Percentiles rank a stretch among this genome's conserved stretches.
Conservation (phyloP, 1,140 invertebrate genomes). For the Philopotamus ludificatus region DNA sequence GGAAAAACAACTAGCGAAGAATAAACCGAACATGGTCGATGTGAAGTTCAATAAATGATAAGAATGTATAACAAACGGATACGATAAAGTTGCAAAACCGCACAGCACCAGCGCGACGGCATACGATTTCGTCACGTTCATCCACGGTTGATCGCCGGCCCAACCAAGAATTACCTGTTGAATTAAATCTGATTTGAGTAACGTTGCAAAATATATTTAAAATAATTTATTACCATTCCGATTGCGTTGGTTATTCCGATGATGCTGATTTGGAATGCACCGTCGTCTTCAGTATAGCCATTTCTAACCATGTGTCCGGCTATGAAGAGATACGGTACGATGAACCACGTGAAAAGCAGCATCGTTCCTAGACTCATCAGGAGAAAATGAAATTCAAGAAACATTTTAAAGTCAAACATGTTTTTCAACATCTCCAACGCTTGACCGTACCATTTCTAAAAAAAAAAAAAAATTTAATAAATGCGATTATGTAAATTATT, state of each 20-base stretch:
- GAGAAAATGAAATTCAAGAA: conserved; percentile 75
- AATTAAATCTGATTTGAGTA: conserved; percentile 1
- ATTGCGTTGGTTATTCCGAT: conserved; percentile 87
- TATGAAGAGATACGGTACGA: conserved; percentile 87
- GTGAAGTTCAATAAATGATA: conserved; percentile 60
- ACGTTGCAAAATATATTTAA: background rate
- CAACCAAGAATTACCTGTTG: conserved; percentile 78
- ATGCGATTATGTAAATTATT: too few species aligned
- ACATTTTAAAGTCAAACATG: conserved; percentile 79
- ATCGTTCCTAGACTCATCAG: conserved; percentile 81
- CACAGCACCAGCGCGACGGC: conserved; percentile 74
- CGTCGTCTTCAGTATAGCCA: conserved; percentile 67
- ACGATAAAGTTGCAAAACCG: conserved; percentile 67
- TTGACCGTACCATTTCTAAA: conserved; percentile 76
- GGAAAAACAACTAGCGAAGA: conserved; percentile 83
- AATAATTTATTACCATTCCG: conserved; percentile 71
- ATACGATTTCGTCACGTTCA: conserved; percentile 80
- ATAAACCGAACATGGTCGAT: conserved; percentile 74
- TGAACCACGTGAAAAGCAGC: conserved; percentile 85
- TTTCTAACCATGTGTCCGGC: conserved; percentile 68
- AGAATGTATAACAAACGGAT: conserved; percentile 67
- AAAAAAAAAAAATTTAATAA: too few species aligned
- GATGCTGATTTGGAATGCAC: conserved; percentile 73
- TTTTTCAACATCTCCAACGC: conserved; percentile 68
- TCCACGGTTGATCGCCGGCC: conserved; percentile 85